Base-by-base conservation (phyloP, 1,140 invertebrate species). In the Trichonephila inaurata region DNA sequence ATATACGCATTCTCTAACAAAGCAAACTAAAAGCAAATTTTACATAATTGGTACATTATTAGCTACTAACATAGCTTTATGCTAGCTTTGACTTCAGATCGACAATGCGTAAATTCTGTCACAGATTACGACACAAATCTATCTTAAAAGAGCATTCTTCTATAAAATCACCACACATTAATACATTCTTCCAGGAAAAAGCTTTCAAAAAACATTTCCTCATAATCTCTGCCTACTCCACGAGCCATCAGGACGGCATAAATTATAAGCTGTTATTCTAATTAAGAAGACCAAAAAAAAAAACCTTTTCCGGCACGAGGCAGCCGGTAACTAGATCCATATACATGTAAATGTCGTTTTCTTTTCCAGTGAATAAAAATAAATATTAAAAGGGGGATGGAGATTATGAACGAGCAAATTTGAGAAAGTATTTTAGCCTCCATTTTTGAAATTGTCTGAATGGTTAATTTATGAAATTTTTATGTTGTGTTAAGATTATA, bases 181-280 rank as follows among this genome's bases (percentile, higher is more conserved):
- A 72, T 72, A 16, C 8, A 72, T 33, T 72, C 24, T 24, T 33
- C 16, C 28, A 72, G 28, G 1, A 14, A 14, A 24, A 28, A 33
- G 69, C 69, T 72, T 72, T 72, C 16, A 72, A 72, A 72, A 72
- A 72, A 14, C 24, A 40, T 33, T 72, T 72, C 28, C 28, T 72
- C 28, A 66, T 66, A 66, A n/a, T n/a, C 24, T n/a, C n/a, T 66
- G 0, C 64, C 69, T 16, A 72, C 5, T 24, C 28, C 69, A 72
- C 24, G 28, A 21, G 61, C 12, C 28, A 33, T 72, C 69, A 62
- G 62, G 61, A 19, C 24, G 86, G 86, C 28, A 88, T 88, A 88
- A 88, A 88, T 88, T 88, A 88, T 88, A 64, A 88, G 86, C 86
- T 88, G 60, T 88, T 88, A 64, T 88, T 64, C 86, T 88, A 88